Conservation (phyloP, 2,888 invertebrate genomes). For the Spodoptera littoralis region DNA sequence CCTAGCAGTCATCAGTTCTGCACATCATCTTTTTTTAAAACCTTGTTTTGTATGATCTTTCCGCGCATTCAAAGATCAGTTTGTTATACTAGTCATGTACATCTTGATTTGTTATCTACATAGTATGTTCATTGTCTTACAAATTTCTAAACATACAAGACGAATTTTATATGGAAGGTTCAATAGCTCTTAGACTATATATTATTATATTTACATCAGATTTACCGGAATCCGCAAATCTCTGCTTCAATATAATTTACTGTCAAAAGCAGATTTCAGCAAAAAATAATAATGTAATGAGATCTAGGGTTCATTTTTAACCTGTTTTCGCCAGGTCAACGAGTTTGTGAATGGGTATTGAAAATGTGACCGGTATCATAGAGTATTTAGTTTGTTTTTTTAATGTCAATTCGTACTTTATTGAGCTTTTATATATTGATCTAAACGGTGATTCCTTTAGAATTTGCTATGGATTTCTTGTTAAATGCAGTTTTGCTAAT, state of each 20-base stretch:
- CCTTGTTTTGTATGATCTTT: too few species aligned
- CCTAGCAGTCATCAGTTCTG: too few species aligned
- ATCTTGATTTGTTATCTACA: too few species aligned
- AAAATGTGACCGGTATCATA: conserved; percentile 36
- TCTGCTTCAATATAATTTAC: conserved; percentile 41
- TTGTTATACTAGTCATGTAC: too few species aligned
- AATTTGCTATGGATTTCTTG: not conserved
- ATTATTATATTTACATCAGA: not conserved
- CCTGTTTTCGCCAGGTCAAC: conserved; percentile 42
- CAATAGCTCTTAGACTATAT: not conserved
- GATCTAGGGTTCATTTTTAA: conserved; percentile 45
- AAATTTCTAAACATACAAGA: too few species aligned
- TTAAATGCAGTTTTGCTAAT: not conserved
- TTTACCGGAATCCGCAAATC: conserved; percentile 14
- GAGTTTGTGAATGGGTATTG: conserved; percentile 34
- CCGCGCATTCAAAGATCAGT: too few species aligned
- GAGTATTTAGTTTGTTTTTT: conserved; percentile 20
- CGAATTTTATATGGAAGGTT: too few species aligned
- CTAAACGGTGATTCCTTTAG: not conserved
- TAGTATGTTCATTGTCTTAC: too few species aligned
- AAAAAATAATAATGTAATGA: conserved; percentile 53
- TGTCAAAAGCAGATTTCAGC: conserved; percentile 33
- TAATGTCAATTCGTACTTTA: conserved; percentile 17
- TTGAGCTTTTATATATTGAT: conserved; percentile 7
- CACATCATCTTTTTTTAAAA: too few species aligned